Evolutionary conservation across 1,140 invertebrate genomes (phyloP).

Genomic region (Stegodyphus dumicola): DNA sequence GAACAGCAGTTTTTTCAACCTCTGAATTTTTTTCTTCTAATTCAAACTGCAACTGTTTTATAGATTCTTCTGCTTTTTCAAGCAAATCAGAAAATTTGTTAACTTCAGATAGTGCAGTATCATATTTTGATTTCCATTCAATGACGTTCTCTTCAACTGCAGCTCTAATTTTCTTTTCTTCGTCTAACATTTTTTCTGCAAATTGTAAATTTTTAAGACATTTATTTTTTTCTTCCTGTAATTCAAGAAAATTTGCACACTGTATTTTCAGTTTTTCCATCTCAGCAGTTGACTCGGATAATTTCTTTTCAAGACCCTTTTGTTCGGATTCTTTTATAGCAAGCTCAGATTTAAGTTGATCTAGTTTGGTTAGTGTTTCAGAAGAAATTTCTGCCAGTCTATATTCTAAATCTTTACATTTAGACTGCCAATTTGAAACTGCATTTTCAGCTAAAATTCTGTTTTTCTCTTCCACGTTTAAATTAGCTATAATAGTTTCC

Average conservation of each 20-base stretch:
- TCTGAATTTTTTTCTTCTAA: background rate
- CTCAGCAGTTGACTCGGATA: slow-evolving; percentile 34
- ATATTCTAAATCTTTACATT: slow-evolving; percentile 62
- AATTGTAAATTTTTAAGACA: slow-evolving; percentile 43
- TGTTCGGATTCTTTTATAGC: background rate
- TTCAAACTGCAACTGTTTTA: background rate
- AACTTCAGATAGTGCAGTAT: background rate
- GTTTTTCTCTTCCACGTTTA: slow-evolving; percentile 54
- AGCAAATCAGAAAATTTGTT: background rate
- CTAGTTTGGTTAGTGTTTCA: background rate
- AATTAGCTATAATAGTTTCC: slow-evolving; percentile 1
- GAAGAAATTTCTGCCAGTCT: slow-evolving; percentile 10
- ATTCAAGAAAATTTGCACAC: background rate
- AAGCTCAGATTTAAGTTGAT: background rate
- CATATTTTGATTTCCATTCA: slow-evolving; percentile 25
- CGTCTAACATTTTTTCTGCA: background rate
- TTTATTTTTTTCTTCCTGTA: background rate
- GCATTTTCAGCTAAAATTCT: slow-evolving; percentile 64
- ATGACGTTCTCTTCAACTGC: background rate
- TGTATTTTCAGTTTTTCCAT: slow-evolving; percentile 31
- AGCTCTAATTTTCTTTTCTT: slow-evolving; percentile 7
- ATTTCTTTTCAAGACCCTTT: background rate
- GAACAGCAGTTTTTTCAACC: background rate
- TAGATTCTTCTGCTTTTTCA: background rate
- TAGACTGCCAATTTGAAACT: slow-evolving; percentile 64